Evolutionary conservation across 2,888 invertebrate genomes (phyloP), one percentile per base, ranked within the genome.

Genomic region (Trachelus iudaicus): DNA sequence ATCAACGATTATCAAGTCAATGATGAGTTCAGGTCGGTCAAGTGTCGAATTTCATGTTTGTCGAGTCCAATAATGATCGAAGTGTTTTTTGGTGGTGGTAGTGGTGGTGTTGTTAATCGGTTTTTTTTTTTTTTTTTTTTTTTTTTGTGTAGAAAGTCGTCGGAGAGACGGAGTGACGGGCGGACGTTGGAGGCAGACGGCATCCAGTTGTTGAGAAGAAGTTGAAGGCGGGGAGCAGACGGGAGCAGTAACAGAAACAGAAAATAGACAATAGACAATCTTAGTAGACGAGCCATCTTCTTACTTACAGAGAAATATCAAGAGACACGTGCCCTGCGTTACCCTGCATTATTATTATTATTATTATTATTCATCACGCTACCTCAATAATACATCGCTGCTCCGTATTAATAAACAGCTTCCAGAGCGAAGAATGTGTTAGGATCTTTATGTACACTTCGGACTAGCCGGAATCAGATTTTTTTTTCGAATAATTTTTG

Each of bases 191-290:
- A 91, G 90, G 89, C 90, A 91, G 91, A 91, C 91, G 90, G 90
- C 90, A 91, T 89, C 91, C 91, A 91, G 91, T 90, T 90, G 91
- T 91, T 91, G 89, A 90, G 89, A 91, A 91, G 89, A 90, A 76
- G 89, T 91, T 90, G 91, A 87, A 91, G 91, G 90, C 90, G 84
- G 89, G 91, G 90, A 91, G 88, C 91, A 91, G 91, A 87, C 91
- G 89, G 91, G 91, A 91, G 87, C 91, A 90, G 90, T 90, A 91
- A 91, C 91, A 91, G 91, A 91, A 91, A 91, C 90, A 91, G 90
- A 91, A 91, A 91, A 90, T 88, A 90, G 90, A 89, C 89, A 89
- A 90, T 86, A 90, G 90, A 89, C 89, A 88, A 89, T 89, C 88
- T 90, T 90, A 90, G 86, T 89, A 87, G 89, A 88, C 89, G 88